Evolutionary conservation across 2,797 vertebrate genomes (phyloP).

Genomic region (Girardinus metallicus): DNA sequence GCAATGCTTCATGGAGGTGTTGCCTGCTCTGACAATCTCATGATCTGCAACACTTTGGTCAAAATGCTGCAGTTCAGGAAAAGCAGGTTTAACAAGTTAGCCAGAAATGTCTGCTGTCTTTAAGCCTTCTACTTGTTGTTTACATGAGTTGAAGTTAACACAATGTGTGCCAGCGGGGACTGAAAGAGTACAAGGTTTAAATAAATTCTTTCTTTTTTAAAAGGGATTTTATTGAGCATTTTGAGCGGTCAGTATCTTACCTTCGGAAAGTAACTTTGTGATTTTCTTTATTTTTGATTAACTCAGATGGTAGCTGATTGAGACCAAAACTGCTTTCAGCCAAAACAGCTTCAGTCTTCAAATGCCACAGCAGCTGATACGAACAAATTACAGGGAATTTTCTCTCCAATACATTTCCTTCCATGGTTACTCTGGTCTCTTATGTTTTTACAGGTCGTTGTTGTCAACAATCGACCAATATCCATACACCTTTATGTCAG

Average conservation of each 20-base stretch:
- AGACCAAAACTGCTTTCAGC: neutral
- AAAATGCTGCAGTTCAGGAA: conserved; percentile 1
- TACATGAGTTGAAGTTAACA: neutral
- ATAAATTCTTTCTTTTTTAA: neutral
- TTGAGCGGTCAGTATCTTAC: neutral
- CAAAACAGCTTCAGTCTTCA: neutral
- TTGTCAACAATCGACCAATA: neutral
- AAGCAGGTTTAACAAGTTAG: conserved; percentile 16
- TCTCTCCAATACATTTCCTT: neutral
- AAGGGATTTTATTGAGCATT: neutral
- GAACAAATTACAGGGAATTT: neutral
- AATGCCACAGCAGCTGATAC: neutral
- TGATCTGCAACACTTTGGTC: neutral
- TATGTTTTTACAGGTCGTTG: neutral
- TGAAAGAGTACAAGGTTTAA: neutral
- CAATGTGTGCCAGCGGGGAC: neutral
- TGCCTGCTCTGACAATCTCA: neutral
- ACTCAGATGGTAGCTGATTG: neutral
- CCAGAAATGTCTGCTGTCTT: too few species aligned
- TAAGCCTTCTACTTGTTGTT: neutral
- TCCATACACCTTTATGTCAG: neutral
- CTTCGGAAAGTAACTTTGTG: neutral
- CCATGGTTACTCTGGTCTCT: neutral
- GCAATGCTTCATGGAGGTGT: neutral
- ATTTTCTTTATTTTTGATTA: neutral